A percentile compares a stretch with the other conserved stretches of the same genome.
Evolutionary conservation across 2,888 invertebrate species (phyloP).

Genomic region (Lasius platythorax): DNA sequence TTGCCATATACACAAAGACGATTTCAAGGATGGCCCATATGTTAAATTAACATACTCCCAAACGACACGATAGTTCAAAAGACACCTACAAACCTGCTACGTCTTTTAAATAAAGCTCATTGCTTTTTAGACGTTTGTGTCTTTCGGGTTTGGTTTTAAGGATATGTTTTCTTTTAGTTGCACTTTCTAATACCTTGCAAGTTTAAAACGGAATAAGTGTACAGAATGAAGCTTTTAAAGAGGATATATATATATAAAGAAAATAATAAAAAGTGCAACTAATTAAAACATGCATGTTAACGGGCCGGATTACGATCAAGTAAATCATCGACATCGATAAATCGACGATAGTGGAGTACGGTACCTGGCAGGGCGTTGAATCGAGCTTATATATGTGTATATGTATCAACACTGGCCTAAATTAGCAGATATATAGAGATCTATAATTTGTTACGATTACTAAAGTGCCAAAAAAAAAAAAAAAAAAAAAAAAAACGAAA

Average conservation of each 20-base stretch:
- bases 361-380: constrained; percentile 68
- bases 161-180: constrained; percentile 7
- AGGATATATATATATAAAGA: not conserved
- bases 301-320: not conserved
- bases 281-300: not conserved
- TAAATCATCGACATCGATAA: constrained; percentile 14
- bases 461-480: constrained; percentile 62
- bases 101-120: constrained; percentile 5
- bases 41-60: not conserved
- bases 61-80: not conserved
- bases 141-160: not conserved
- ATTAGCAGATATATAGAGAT: constrained; percentile 37
- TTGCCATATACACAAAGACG: not conserved
- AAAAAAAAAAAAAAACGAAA: not conserved
- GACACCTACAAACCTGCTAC: not conserved
- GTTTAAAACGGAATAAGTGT: not conserved
- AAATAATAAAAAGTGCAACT: constrained; percentile 4
- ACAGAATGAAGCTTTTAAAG: not conserved
- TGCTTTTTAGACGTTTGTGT: constrained; percentile 11
- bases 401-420: constrained; percentile 70
- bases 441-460: constrained; percentile 61
- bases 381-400: constrained; percentile 69
- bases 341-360: constrained; percentile 48
- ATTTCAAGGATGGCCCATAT: not conserved
- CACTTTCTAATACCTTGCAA: constrained; percentile 4